phyloP scores from a whole-genome alignment of 2,888 invertebrate genomes.

The Microctonus brassicae region DNA sequence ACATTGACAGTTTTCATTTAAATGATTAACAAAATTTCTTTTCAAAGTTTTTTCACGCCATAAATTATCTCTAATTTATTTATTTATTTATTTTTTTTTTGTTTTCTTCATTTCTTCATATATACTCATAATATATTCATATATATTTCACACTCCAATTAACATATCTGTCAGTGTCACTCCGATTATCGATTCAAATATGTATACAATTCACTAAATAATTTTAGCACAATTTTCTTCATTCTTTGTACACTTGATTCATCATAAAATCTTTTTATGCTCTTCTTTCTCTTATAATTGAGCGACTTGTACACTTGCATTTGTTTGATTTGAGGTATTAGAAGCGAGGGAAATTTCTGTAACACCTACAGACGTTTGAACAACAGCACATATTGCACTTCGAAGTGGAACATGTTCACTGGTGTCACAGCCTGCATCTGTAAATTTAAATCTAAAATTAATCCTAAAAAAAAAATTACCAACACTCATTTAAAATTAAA shows the following conservation, averaged over 20 bases:
- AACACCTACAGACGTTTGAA: slow-evolving; percentile 63
- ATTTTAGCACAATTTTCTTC: neutral
- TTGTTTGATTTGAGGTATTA: slow-evolving; percentile 56
- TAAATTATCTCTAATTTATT: neutral
- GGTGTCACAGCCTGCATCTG: slow-evolving; percentile 62
- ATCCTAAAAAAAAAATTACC: neutral
- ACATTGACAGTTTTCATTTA: slow-evolving; percentile 21
- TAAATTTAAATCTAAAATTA: slow-evolving; percentile 44
- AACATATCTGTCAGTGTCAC: neutral
- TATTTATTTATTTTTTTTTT: too few relatives aligned
- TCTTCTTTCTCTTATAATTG: slow-evolving; percentile 52
- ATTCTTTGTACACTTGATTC: neutral
- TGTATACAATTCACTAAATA: neutral
- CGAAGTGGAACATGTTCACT: slow-evolving; percentile 64
- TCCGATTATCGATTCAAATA: neutral
- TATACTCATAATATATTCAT: slow-evolving; percentile 3
- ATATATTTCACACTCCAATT: neutral
- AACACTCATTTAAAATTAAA: too few relatives aligned
- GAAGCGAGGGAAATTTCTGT: slow-evolving; percentile 63
- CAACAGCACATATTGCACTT: slow-evolving; percentile 60
- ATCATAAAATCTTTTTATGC: neutral
- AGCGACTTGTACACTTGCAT: slow-evolving; percentile 59
- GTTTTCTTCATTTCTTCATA: neutral
- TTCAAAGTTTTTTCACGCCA: neutral
- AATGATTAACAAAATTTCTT: neutral